Conservation (phyloP, 2,797 vertebrate genomes). For the Gallinago solitaria region DNA sequence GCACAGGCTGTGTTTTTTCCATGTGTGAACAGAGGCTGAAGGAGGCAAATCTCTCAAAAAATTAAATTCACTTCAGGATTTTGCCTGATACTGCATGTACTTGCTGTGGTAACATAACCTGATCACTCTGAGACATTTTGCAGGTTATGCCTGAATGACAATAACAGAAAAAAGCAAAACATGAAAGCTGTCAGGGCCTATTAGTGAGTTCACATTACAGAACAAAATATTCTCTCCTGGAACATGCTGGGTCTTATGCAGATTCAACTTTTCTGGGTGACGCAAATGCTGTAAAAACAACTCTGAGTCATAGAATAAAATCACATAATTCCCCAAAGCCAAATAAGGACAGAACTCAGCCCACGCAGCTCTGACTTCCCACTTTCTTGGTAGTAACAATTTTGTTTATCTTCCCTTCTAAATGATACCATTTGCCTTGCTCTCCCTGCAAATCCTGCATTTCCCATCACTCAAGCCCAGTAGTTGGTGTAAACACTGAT, state of each 20-base stretch:
- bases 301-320: slow-evolving; percentile 65
- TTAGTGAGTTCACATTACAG: slow-evolving; percentile 37
- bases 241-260: slow-evolving; percentile 37
- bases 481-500: neutral
- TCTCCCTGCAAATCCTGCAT: neutral
- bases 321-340: slow-evolving; percentile 46
- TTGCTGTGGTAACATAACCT: neutral
- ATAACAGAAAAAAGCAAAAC: neutral
- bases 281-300: slow-evolving; percentile 63
- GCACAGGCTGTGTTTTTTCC: neutral
- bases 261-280: slow-evolving; percentile 47
- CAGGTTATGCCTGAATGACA: neutral
- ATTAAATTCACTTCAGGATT: neutral
- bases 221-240: slow-evolving; percentile 42
- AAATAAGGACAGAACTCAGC: slow-evolving; percentile 53
- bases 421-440: neutral
- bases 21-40: neutral
- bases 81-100: neutral
- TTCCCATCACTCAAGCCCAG: neutral
- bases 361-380: slow-evolving; percentile 13
- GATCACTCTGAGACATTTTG: neutral
- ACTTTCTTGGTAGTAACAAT: slow-evolving; percentile 5
- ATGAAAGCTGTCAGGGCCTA: neutral
- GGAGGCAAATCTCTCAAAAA: neutral
- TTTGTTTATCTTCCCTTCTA: neutral